Evolutionary conservation across 2,797 vertebrate species (phyloP).

Genomic region (Mormyrus proboscirostris): DNA sequence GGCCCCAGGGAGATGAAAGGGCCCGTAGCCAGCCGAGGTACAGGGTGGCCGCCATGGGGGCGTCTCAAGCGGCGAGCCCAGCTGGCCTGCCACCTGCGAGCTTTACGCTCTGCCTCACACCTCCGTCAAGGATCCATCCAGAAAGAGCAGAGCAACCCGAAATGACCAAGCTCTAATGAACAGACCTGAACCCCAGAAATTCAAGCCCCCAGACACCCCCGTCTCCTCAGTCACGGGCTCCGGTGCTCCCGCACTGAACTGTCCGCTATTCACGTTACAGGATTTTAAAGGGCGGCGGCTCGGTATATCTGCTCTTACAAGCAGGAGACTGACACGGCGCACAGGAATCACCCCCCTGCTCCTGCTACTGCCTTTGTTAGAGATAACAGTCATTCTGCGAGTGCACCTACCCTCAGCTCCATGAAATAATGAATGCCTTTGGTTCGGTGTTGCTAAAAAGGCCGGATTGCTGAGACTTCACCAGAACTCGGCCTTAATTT

Average conservation of each 20-base stretch:
- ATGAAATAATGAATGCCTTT: slow-evolving; percentile 58
- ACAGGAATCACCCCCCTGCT: slow-evolving; percentile 18
- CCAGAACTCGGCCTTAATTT: slow-evolving; percentile 50
- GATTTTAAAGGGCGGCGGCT: background rate
- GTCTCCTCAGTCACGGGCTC: background rate
- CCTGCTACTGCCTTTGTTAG: slow-evolving; percentile 5
- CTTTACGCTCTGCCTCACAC: slow-evolving; percentile 20
- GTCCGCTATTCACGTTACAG: no score
- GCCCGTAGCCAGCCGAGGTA: background rate
- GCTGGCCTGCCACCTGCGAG: background rate
- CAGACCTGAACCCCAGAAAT: background rate
- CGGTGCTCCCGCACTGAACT: background rate
- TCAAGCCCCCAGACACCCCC: background rate
- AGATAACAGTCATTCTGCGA: slow-evolving; percentile 15
- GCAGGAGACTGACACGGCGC: background rate
- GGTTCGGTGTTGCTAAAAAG: slow-evolving; percentile 38
- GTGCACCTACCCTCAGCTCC: slow-evolving; percentile 43
- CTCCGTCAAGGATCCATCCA: slow-evolving; percentile 48
- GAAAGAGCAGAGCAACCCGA: background rate
- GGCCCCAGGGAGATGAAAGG: slow-evolving; percentile 9
- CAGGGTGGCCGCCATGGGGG: background rate
- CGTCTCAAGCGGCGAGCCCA: background rate
- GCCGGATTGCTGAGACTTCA: slow-evolving; percentile 21
- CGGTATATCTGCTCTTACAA: background rate
- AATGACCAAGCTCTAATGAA: background rate